A percentile compares a stretch with the other conserved stretches of the same genome.
Evolutionary conservation across 2,888 invertebrate species (phyloP).

Genomic region (Cordilura impudica): DNA sequence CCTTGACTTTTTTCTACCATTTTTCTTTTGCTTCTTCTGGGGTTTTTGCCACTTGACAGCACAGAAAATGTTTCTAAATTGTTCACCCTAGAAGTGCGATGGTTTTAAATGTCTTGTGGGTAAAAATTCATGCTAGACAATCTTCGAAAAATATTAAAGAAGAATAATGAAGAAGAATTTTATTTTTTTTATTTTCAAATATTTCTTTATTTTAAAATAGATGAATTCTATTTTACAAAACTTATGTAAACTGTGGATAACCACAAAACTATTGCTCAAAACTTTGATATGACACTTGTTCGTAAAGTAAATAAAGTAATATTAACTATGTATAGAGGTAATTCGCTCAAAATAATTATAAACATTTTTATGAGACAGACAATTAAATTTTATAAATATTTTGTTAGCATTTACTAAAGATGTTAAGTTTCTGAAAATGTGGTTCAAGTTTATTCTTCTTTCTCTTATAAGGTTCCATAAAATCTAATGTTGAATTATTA

Average conservation of each 20-base stretch:
- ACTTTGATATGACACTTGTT: constrained; percentile 41
- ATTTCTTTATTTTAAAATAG: not conserved
- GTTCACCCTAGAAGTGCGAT: constrained; percentile 33
- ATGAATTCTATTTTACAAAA: constrained; percentile 35
- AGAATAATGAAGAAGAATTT: too few species aligned
- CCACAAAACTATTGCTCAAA: constrained; percentile 45
- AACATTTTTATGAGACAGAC: not conserved
- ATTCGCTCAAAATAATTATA: constrained; percentile 26
- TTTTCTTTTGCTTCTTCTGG: constrained; percentile 27
- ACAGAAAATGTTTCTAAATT: constrained; percentile 51
- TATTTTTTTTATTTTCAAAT: too few species aligned
- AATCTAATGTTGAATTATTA: too few species aligned
- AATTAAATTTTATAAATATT: constrained; percentile 25
- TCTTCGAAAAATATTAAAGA: too few species aligned
- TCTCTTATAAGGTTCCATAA: too few species aligned
- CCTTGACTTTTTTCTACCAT: not conserved
- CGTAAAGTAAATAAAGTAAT: constrained; percentile 21
- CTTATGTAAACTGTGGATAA: constrained; percentile 40
- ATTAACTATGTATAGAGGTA: not conserved
- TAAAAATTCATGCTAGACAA: not conserved
- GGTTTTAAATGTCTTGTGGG: constrained; percentile 36
- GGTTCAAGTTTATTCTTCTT: too few species aligned
- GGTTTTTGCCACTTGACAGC: constrained; percentile 54
- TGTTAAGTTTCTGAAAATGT: too few species aligned
- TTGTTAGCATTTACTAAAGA: too few species aligned